Evolutionary conservation across 2,113 vertebrate genomes (phyloP), one percentile per base, ranked within the genome.

Genomic region (Thomomys bottae): DNA sequence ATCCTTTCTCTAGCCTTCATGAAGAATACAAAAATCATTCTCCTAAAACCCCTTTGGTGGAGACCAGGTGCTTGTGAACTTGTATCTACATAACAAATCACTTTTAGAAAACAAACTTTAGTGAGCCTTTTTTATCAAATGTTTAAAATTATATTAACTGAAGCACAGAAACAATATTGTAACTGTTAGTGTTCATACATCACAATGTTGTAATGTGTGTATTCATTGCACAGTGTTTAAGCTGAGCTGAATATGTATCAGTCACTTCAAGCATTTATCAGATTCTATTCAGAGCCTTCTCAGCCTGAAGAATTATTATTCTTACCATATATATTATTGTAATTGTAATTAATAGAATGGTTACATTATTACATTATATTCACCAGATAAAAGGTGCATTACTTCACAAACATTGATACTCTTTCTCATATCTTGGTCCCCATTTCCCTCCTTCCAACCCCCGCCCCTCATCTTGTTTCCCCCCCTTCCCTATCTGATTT

Each of bases 281-380:
- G 63, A 38, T 59, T 64, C 28, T 79, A 45, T 64, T 61, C 32
- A 63, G 2, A 4, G 23, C 3, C 2, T 77, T 68, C 1, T 66
- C 63, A 36, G 24, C 1, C 34, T 23, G 6, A 2, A 66, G 10
- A 0, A 32, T 15, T 64, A 1, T 61, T 18, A 30, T 6, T 45
- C 34, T 6, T 26, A 26, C 61, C 11, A 28, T n/a, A n/a, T n/a
- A n/a, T n/a, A n/a, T n/a, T n/a, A n/a, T n/a, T n/a, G n/a, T n/a
- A n/a, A n/a, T n/a, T n/a, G n/a, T n/a, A n/a, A n/a, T n/a, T n/a
- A n/a, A n/a, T n/a, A n/a, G n/a, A n/a, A n/a, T n/a, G n/a, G n/a
- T n/a, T n/a, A n/a, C n/a, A n/a, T n/a, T n/a, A n/a, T n/a, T n/a
- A n/a, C n/a, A n/a, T n/a, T n/a, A n/a, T n/a, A n/a, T n/a, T n/a